Base-by-base conservation (phyloP, 2,888 invertebrate genomes). In the Hecatera dysodea region DNA sequence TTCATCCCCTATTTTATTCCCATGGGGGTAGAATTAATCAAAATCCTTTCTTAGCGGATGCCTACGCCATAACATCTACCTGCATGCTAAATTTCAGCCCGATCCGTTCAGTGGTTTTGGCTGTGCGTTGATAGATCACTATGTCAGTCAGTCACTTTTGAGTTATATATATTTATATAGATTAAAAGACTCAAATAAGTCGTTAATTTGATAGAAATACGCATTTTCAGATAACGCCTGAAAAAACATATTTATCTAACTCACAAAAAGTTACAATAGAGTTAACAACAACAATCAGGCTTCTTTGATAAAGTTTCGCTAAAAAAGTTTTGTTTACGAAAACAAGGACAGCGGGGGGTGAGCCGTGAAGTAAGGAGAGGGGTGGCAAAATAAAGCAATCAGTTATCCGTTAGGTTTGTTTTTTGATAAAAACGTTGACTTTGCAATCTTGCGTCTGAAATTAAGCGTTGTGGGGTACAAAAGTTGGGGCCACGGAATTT, bases 341-440 rank as follows among this genome's bases (percentile, higher is more conserved):
- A 88, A 88, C 88, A 84, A 67, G 70, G 75, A 63, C 57, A 67
- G 44, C 2, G 83, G 81, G 81, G 81, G 84, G 76, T 71, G 78
- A 63, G 52, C 62, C 39, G 60, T 65, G 75, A 77, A 70, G 53
- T 33, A 33, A 33, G 64, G 52, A 57, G 71, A 46, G 68, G 61
- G 53, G 67, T 36, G 67, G 69, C 71, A 72, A 90, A 90, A 91
- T 90, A 90, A 92, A 91, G 92, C 87, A 90, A 92, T 92, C 91
- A 90, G 89, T 90, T 91, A 91, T 87, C 89, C 89, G 78, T 84
- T 81, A 78, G 74, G 90, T 90, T 91, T 92, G 90, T 90, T 91
- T 91, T 87, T 87, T 86, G 87, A 90, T 90, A 90, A 90, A 90
- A 90, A 89, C 86, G 89, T 88, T 89, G 88, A 90, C 87, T 90